These are phyloP conservation scores for Nezara viridula DNA, from an alignment of 2,888 invertebrate species.

Conservation along the genomic window DNA sequence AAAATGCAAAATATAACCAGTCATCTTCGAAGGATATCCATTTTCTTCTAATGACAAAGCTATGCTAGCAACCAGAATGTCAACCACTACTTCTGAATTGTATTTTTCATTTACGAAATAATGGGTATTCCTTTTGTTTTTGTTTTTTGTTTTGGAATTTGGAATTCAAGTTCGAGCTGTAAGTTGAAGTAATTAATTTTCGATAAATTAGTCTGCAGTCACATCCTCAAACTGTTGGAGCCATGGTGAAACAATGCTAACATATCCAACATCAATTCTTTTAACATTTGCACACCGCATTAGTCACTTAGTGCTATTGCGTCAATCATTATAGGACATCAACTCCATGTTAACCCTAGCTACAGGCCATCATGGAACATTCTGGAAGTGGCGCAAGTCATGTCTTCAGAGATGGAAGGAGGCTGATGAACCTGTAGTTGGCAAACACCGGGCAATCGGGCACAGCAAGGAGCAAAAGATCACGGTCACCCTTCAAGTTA, in stretches of 20 bases:
- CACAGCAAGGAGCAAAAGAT: background rate
- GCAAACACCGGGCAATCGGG: background rate
- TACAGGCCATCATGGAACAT: background rate
- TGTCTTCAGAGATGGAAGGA: background rate
- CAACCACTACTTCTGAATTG: no score
- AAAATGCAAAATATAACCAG: no score
- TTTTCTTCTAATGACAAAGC: no score
- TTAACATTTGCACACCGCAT: background rate
- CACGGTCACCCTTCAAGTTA: background rate
- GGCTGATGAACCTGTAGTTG: background rate
- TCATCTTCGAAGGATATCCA: no score
- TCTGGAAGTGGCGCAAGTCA: background rate
- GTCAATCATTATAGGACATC: background rate
- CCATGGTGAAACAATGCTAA: background rate
- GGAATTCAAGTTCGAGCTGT: no score
- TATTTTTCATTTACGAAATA: no score
- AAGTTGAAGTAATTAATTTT: no score
- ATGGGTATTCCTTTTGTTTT: no score
- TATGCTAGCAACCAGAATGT: no score
- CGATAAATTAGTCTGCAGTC: background rate
- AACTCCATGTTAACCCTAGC: background rate
- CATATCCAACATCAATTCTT: background rate
- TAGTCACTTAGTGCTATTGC: background rate
- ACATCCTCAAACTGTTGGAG: background rate
- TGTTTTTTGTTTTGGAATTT: no score